phyloP scores from a whole-genome alignment of 2,888 invertebrate species.

The Nomada hirtipes region DNA sequence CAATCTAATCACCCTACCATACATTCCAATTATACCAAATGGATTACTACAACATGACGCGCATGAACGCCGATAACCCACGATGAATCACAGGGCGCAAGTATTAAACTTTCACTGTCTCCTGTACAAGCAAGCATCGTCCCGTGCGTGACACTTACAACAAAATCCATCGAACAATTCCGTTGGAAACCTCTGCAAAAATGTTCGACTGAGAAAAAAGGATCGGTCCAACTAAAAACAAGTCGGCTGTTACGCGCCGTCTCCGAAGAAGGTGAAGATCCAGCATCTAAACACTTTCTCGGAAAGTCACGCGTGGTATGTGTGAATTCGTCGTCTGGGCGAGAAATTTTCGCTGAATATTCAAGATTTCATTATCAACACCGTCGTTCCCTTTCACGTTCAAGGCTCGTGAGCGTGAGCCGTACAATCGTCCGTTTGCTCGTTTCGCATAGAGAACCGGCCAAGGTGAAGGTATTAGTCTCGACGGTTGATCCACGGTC shows the following conservation, averaged over 20 bases:
- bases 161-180: neutral
- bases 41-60: neutral
- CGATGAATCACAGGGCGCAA: slow-evolving; percentile 17
- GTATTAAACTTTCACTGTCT: slow-evolving; percentile 30
- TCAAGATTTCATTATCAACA: slow-evolving; percentile 32
- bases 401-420: slow-evolving; percentile 32
- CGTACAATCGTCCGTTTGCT: slow-evolving; percentile 9
- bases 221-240: neutral
- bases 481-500: slow-evolving; percentile 66
- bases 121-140: neutral
- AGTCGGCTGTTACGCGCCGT: neutral
- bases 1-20: too few relatives aligned
- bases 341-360: slow-evolving; percentile 51
- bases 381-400: slow-evolving; percentile 57
- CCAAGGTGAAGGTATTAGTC: slow-evolving; percentile 56
- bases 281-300: slow-evolving; percentile 38
- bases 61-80: slow-evolving; percentile 2
- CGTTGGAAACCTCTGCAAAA: neutral
- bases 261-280: neutral
- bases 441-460: slow-evolving; percentile 6
- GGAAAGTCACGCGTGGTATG: neutral
- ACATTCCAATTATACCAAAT: neutral
- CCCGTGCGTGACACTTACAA: too few relatives aligned
- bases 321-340: slow-evolving; percentile 23
- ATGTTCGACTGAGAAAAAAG: too few relatives aligned